phyloP scores from a whole-genome alignment of 2,888 invertebrate species.

The Drosophila birchii region DNA sequence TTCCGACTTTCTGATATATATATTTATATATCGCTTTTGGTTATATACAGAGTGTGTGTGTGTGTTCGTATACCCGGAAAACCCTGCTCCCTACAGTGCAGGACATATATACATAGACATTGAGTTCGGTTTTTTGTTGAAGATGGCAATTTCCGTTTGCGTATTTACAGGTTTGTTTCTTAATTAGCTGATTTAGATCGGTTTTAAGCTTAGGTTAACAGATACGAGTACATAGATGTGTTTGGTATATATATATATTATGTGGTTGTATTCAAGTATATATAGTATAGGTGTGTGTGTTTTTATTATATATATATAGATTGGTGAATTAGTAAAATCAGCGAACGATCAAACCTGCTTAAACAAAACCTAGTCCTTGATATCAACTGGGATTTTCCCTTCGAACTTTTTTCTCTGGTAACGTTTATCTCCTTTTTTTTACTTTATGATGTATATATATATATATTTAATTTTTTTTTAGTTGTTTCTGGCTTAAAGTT shows the following conservation, averaged over 20 bases:
- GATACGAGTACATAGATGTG: slow-evolving; percentile 36
- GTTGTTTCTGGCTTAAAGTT: slow-evolving; percentile 17
- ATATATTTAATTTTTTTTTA: slow-evolving; percentile 36
- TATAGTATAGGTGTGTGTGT: slow-evolving; percentile 31
- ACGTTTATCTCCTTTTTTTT: slow-evolving; percentile 11
- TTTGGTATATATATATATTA: slow-evolving; percentile 30
- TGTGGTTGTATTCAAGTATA: slow-evolving; percentile 12
- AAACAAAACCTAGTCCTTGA: slow-evolving; percentile 51
- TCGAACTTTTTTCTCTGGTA: slow-evolving; percentile 21
- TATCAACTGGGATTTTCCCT: slow-evolving; percentile 57
- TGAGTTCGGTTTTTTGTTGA: slow-evolving; percentile 34
- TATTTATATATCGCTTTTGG: not conserved
- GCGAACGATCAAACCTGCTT: slow-evolving; percentile 63
- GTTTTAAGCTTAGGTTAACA: slow-evolving; percentile 37
- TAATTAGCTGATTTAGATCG: not conserved
- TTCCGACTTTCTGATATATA: slow-evolving; percentile 1
- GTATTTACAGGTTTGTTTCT: slow-evolving; percentile 60
- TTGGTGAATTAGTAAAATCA: slow-evolving; percentile 80
- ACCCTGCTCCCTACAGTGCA: slow-evolving; percentile 37
- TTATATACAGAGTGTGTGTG: slow-evolving; percentile 51
- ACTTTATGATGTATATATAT: slow-evolving; percentile 5
- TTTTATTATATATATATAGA: slow-evolving; percentile 37
- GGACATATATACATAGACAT: slow-evolving; percentile 52
- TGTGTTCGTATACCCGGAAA: slow-evolving; percentile 28
- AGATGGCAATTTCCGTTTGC: slow-evolving; percentile 52